Conservation (phyloP, 37 sponge, comb jelly and placozoan species). For the Crambe crambe region DNA sequence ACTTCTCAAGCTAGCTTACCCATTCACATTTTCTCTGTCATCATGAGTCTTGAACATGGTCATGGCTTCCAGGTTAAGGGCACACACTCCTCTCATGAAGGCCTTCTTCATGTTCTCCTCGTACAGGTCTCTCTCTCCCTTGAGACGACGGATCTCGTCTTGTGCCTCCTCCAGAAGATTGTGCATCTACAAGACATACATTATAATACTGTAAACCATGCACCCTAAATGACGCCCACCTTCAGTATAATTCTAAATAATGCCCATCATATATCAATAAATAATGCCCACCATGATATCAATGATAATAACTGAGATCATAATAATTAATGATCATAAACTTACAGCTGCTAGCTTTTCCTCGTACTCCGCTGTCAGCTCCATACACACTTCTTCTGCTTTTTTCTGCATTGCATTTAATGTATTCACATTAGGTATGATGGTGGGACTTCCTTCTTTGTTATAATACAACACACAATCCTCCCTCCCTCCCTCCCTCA, state of each 20-base stretch:
- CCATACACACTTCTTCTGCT: constrained; percentile 89
- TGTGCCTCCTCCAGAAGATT: constrained; percentile 57
- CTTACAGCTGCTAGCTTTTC: constrained; percentile 62
- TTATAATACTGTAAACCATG: background rate
- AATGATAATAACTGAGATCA: too few species aligned
- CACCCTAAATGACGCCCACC: too few species aligned
- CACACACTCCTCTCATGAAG: constrained; percentile 99
- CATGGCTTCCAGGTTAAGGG: constrained; percentile 98
- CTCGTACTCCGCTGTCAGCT: constrained; percentile 87
- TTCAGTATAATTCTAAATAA: too few species aligned
- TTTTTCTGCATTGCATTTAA: constrained; percentile 58
- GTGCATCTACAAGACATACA: background rate
- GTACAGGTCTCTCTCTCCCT: constrained; percentile 69
- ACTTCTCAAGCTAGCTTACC: constrained; percentile 1
- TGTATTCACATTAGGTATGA: too few species aligned
- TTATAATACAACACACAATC: too few species aligned
- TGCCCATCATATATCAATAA: too few species aligned
- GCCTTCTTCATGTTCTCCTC: constrained; percentile 98
- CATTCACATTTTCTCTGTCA: constrained; percentile 2
- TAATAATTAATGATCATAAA: background rate
- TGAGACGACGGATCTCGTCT: constrained; percentile 55
- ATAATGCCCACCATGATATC: too few species aligned
- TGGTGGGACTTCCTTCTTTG: too few species aligned
- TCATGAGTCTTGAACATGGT: constrained; percentile 85
- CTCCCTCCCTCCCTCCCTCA: too few species aligned